Evolutionary conservation across 1,140 invertebrate genomes (phyloP).

Genomic region (Bradysia coprophila): DNA sequence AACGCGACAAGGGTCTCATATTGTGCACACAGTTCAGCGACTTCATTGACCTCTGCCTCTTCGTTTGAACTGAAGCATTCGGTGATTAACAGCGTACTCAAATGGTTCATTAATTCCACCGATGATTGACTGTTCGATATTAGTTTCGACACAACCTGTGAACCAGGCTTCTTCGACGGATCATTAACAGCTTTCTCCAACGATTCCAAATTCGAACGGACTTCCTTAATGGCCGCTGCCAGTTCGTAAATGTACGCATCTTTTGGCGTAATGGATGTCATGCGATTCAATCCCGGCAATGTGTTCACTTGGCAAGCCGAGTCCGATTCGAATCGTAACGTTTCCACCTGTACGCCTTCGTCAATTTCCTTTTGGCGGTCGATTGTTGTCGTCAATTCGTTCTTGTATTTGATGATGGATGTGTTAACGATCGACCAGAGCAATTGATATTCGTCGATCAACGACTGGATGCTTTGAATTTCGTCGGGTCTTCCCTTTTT

Average conservation of each 20-base stretch:
- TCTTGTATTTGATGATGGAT: slow-evolving; percentile 28
- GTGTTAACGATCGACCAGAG: slow-evolving; percentile 41
- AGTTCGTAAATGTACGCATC: slow-evolving; percentile 61
- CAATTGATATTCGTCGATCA: slow-evolving; percentile 47
- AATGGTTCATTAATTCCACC: slow-evolving; percentile 57
- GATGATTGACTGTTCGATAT: slow-evolving; percentile 49
- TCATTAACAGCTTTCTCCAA: slow-evolving; percentile 30
- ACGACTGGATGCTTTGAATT: slow-evolving; percentile 31
- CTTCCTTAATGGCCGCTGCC: slow-evolving; percentile 42
- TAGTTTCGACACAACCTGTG: slow-evolving; percentile 38
- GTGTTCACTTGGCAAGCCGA: slow-evolving; percentile 62
- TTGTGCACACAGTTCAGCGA: slow-evolving; percentile 38
- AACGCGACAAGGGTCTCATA: slow-evolving; percentile 48
- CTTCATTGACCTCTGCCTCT: slow-evolving; percentile 41
- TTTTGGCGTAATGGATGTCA: slow-evolving; percentile 49
- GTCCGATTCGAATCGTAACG: slow-evolving; percentile 53
- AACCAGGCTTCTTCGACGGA: slow-evolving; percentile 27
- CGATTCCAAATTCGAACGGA: slow-evolving; percentile 30
- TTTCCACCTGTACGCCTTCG: slow-evolving; percentile 47
- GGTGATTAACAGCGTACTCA: slow-evolving; percentile 49
- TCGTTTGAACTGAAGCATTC: slow-evolving; percentile 49
- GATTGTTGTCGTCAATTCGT: slow-evolving; percentile 20
- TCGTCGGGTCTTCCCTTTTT: slow-evolving; percentile 31
- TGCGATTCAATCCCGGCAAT: slow-evolving; percentile 29
- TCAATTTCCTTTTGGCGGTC: slow-evolving; percentile 25